These are phyloP conservation scores for western clawed frog (Xenopus tropicalis) DNA, from an alignment of 2,113 vertebrate genomes.

Conservation along the genomic window DNA sequence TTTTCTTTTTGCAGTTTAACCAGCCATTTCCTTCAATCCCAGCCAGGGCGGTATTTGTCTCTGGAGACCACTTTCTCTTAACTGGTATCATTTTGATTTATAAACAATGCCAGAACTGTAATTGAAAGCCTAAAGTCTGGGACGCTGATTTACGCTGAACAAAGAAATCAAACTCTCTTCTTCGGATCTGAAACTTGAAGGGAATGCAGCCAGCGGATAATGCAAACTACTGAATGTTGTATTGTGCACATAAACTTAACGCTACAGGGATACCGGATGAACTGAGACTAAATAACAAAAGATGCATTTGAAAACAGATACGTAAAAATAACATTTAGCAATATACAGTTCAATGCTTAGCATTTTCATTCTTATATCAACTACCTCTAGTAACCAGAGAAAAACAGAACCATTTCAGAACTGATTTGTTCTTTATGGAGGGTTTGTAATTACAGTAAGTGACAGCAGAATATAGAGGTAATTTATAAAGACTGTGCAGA, in stretches of 20 bases:
- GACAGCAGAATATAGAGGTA: too few species aligned
- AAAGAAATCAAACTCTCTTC: slow-evolving; percentile 44
- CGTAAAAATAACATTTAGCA: neutral
- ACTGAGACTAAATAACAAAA: neutral
- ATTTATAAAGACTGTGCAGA: too few species aligned
- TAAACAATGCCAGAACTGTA: slow-evolving; percentile 45
- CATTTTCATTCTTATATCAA: too few species aligned
- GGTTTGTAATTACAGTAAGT: too few species aligned
- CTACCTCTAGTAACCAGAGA: too few species aligned
- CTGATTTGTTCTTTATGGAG: too few species aligned
- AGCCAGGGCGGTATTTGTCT: slow-evolving; percentile 41
- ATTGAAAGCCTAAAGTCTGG: slow-evolving; percentile 45
- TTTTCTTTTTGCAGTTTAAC: slow-evolving; percentile 34
- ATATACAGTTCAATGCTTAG: neutral
- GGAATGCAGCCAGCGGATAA: slow-evolving; percentile 33
- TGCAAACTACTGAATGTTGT: slow-evolving; percentile 32
- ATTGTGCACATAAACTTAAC: slow-evolving; percentile 24
- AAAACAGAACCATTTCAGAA: too few species aligned
- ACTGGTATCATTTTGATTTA: slow-evolving; percentile 46
- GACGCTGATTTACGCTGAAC: slow-evolving; percentile 41
- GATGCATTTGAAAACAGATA: too few species aligned
- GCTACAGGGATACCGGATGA: slow-evolving; percentile 2
- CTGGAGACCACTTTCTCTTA: slow-evolving; percentile 45
- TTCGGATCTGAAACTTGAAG: slow-evolving; percentile 40
- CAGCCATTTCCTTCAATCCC: slow-evolving; percentile 41